Conservation (phyloP, 2,797 vertebrate species). For the Staurois parvus region DNA sequence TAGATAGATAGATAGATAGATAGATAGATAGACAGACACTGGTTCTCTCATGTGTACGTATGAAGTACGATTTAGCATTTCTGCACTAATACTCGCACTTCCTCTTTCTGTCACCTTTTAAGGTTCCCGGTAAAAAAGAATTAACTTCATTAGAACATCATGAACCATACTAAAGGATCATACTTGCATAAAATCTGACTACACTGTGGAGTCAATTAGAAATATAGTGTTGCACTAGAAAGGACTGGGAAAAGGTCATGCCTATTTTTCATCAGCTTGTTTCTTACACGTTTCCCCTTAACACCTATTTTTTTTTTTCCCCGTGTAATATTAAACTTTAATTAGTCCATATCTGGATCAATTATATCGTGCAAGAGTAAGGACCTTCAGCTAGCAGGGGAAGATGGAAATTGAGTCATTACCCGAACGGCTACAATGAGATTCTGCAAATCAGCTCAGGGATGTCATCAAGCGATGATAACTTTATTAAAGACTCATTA, state of each 20-base stretch:
- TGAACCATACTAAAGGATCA: conserved; percentile 37
- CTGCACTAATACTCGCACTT: neutral
- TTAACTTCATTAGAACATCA: conserved; percentile 55
- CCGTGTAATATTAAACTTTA: conserved; percentile 58
- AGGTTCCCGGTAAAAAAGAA: conserved; percentile 15
- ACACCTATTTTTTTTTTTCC: conserved; percentile 30
- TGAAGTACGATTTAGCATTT: neutral
- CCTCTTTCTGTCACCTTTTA: conserved; percentile 7
- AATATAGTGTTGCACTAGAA: conserved; percentile 46
- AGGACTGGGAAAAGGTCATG: conserved; percentile 54
- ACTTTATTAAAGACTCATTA: too few species aligned
- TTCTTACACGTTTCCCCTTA: conserved; percentile 46
- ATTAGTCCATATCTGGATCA: conserved; percentile 55
- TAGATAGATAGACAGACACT: too few species aligned
- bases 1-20: too few species aligned
- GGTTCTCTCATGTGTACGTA: neutral
- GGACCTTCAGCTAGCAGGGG: conserved; percentile 34
- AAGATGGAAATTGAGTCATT: conserved; percentile 48
- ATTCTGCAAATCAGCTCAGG: too few species aligned
- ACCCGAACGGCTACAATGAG: neutral
- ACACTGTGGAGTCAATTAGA: conserved; percentile 54
- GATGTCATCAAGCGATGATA: too few species aligned
- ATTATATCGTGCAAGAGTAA: conserved; percentile 34
- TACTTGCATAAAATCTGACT: conserved; percentile 58
- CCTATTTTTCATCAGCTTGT: conserved; percentile 50